Conservation (phyloP, 2,888 invertebrate species). For the Diaperis boleti region DNA sequence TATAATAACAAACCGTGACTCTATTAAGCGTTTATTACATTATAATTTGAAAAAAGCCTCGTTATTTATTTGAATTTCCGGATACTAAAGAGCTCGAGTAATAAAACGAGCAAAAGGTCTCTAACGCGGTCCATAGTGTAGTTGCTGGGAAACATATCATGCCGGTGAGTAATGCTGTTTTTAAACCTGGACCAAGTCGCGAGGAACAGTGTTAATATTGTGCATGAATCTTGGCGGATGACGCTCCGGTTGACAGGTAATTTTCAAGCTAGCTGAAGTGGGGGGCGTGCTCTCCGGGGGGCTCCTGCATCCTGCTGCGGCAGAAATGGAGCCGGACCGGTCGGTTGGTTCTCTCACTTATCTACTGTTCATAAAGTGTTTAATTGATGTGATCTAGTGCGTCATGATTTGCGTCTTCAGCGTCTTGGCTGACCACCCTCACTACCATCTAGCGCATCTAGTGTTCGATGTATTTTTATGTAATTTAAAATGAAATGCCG, state of each 20-base stretch:
- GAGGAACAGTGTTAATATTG: slow-evolving; percentile 44
- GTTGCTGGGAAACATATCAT: slow-evolving; percentile 38
- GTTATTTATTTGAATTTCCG: slow-evolving; percentile 35
- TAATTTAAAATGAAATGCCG: too few relatives aligned
- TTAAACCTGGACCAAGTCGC: slow-evolving; percentile 33
- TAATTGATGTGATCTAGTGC: slow-evolving; percentile 40
- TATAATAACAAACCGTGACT: slow-evolving; percentile 2
- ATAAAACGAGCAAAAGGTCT: slow-evolving; percentile 32
- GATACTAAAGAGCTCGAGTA: slow-evolving; percentile 16
- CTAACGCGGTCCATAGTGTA: slow-evolving; percentile 29
- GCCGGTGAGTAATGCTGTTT: slow-evolving; percentile 39
- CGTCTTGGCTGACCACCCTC: slow-evolving; percentile 6
- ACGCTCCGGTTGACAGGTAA: slow-evolving; percentile 64
- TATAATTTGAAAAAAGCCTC: slow-evolving; percentile 11
- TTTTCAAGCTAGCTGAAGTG: slow-evolving; percentile 58
- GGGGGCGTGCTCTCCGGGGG: slow-evolving; percentile 49
- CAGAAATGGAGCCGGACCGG: slow-evolving; percentile 59
- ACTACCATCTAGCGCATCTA: too few relatives aligned
- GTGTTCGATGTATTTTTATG: too few relatives aligned
- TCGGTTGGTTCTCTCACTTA: slow-evolving; percentile 53
- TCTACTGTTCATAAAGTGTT: slow-evolving; percentile 45
- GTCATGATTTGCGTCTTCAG: not conserved
- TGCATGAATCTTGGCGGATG: slow-evolving; percentile 55
- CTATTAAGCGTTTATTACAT: slow-evolving; percentile 14
- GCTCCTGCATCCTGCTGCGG: slow-evolving; percentile 52